These are phyloP conservation scores for Garrulus glandarius DNA, from an alignment of 2,797 vertebrate genomes.

Conservation along the genomic window DNA sequence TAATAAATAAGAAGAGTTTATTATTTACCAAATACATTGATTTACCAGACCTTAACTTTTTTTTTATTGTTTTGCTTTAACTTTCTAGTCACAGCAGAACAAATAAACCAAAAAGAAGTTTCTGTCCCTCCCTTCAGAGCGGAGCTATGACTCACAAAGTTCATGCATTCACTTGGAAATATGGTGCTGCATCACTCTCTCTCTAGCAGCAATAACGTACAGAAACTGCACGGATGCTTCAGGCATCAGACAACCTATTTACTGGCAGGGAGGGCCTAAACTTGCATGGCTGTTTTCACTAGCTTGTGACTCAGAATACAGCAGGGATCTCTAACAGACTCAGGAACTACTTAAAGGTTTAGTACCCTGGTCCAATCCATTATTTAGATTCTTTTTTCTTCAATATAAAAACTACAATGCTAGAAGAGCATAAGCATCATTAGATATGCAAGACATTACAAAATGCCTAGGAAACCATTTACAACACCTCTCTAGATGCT, in stretches of 20 bases:
- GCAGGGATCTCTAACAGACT: background rate
- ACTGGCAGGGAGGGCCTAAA: background rate
- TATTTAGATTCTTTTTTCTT: background rate
- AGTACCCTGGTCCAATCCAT: background rate
- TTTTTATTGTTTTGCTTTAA: background rate
- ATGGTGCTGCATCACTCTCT: background rate
- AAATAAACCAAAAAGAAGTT: background rate
- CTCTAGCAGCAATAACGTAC: background rate
- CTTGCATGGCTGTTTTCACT: background rate
- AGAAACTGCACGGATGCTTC: background rate
- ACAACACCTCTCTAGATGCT: background rate
- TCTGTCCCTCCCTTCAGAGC: background rate
- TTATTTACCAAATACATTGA: background rate
- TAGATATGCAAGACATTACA: background rate
- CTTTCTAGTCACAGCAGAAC: background rate
- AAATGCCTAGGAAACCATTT: background rate
- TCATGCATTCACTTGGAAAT: slow-evolving; percentile 2
- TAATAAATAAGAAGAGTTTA: background rate
- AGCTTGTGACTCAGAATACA: background rate
- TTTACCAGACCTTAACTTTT: background rate
- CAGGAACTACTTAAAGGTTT: background rate
- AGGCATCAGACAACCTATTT: slow-evolving; percentile 14
- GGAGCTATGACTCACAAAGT: slow-evolving; percentile 7
- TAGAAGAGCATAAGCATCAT: background rate
- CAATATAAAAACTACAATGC: background rate